Evolutionary conservation across 2,113 vertebrate species (phyloP), one percentile per base, ranked within the genome.

Genomic region (Saccopteryx leptura): DNA sequence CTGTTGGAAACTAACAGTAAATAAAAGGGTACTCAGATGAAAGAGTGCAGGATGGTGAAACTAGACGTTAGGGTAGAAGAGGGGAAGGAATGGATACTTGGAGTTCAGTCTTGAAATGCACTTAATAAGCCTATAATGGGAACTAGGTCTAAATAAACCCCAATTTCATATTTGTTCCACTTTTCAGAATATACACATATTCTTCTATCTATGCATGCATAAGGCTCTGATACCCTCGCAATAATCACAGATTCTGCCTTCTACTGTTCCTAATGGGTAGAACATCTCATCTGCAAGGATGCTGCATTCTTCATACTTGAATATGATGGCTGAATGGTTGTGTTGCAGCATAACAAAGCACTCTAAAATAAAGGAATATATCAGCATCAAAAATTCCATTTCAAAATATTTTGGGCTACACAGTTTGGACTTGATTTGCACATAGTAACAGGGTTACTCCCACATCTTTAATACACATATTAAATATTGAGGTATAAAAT

Each of bases 71-170:
- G 31, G 50, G 9, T 80, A 23, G 23, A 88, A 79, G 33, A 81
- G 33, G 65, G 58, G 21, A 80, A 85, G 4, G 9, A 76, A 88
- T 31, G 10, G 68, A 78, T 10, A 21, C 58, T 88, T 23, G 33
- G n/a, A 79, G 28, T 75, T 95, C 72, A 97, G 18, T 33, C n/a
- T 93, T 10, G 10, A 95, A 94, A 87, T 56, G 19, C 26, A 91
- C 46, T 66, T 63, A 58, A 56, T 21, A 23, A 50, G 7, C 9
- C 9, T 58, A 54, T 7, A 87, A 28, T 71, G 28, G 52, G 19
- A 93, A 80, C 26, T 58, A 78, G 56, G 33, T 81, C 71, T 74
- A 72, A 94, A 50, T 80, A 93, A 91, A 50, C 14, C 15, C 12
- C 23, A 74, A 50, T 52, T 68, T 95, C 83, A 71, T 92, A 93